Conservation (phyloP, 53 echinoderm and acorn worm genomes). For the Luidia sarsii region DNA sequence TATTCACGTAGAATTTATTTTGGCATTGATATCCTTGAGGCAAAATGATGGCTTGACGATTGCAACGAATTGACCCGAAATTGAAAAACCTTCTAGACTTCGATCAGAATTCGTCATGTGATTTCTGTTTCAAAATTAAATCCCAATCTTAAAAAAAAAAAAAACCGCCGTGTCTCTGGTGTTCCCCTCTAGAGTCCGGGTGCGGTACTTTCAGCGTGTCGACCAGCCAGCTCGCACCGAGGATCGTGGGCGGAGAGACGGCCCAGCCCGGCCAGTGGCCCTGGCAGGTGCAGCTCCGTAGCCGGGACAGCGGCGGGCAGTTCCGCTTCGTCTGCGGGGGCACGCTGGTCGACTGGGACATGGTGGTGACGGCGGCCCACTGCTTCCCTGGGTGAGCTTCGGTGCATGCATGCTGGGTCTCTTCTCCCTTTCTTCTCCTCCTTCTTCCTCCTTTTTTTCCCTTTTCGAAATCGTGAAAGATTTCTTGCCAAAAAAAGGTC, state of each 20-base stretch:
- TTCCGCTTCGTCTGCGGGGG: conserved; percentile 40
- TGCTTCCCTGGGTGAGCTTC: conserved; percentile 41
- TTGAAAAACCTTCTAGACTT: no score
- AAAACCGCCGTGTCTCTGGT: no score
- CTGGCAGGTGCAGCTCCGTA: conserved; percentile 53
- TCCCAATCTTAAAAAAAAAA: background rate
- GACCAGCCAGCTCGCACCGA: background rate
- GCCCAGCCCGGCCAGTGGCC: conserved; percentile 44
- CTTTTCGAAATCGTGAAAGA: no score
- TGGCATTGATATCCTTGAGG: no score
- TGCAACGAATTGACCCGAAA: no score
- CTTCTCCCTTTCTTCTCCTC: no score
- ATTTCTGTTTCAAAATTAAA: background rate
- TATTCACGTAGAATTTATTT: no score
- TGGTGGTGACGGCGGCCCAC: conserved; percentile 52
- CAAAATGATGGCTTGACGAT: no score
- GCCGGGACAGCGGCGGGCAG: conserved; percentile 9
- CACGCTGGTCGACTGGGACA: conserved; percentile 31
- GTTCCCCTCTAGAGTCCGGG: conserved; percentile 22
- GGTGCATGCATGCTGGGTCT: background rate
- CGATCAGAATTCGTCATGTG: no score
- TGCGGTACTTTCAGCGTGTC: conserved; percentile 33
- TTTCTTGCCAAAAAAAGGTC: no score
- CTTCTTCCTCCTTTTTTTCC: no score
- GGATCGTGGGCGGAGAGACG: conserved; percentile 47